Base-by-base conservation (phyloP, 2,888 invertebrate genomes). In the Hedya salicella region DNA sequence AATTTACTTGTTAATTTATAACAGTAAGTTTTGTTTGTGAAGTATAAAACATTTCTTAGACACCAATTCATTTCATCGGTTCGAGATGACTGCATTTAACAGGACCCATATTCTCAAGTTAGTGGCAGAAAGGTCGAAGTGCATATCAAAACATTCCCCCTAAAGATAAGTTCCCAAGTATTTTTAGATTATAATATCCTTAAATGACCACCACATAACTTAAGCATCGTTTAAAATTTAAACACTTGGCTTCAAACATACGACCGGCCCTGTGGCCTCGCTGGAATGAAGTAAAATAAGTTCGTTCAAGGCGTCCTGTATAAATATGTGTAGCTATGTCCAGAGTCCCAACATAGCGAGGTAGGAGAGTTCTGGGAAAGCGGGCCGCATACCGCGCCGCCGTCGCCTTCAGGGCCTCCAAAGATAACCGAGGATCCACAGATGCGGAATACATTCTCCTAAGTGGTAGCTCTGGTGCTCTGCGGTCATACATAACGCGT, bases 301-400 rank as follows among this genome's bases (percentile, higher is more conserved):
- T 67, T 52, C 62, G 62, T 62, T 67, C 62, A 67, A 62, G 62
- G 67, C 62, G 44, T 49, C 19, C 56, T 11, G 19, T 54, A 44
- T 62, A 62, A 32, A 40, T 52, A 44, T 56, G 13, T 52, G 63
- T 53, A 53, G 54, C 49, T 44, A 52, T 59, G 64, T 68, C 65
- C 64, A 69, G 52, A 66, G 72, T 74, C 73, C 73, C 74, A 72
- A 70, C 75, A 73, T 71, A 74, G 70, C 73, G 71, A 75, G 69
- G 70, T 62, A 71, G 57, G 63, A 74, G 77, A 86, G 82, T 90
- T 91, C 91, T 89, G 86, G 88, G 91, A 91, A 91, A 91, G 87
- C 86, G 83, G 88, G 84, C 88, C 87, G 90, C 91, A 91, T 91
- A 87, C 91, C 91, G 70, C 81, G 79, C 77, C 75, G 75, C 73